Percentiles rank a stretch among this genome's conserved stretches.
Conservation (phyloP, 2,797 vertebrate genomes). For the Ctenosaura bakeri region DNA sequence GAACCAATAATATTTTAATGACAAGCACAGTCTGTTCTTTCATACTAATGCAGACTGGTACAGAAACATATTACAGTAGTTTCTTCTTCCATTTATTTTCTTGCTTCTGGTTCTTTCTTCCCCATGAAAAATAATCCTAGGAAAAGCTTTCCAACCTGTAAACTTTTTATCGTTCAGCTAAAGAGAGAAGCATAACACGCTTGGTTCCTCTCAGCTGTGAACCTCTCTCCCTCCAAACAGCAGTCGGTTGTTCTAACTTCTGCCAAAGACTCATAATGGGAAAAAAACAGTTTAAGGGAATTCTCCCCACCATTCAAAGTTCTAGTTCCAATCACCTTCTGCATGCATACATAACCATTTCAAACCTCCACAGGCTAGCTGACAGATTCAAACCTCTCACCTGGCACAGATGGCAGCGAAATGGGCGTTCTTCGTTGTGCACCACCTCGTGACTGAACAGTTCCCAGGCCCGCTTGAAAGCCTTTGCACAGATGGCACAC, state of each 20-base stretch:
- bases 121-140: neutral
- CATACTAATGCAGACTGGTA: neutral
- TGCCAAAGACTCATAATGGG: neutral
- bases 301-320: neutral
- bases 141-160: neutral
- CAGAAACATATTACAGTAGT: neutral
- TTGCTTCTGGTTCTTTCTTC: neutral
- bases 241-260: neutral
- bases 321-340: neutral
- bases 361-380: neutral
- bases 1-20: neutral
- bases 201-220: conserved; percentile 6
- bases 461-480: conserved; percentile 73
- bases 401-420: conserved; percentile 62
- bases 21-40: neutral
- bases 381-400: neutral
- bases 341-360: neutral
- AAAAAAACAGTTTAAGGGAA: neutral
- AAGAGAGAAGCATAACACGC: neutral
- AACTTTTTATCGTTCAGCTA: neutral
- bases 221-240: neutral
- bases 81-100: neutral
- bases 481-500: conserved; percentile 53
- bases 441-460: conserved; percentile 74
- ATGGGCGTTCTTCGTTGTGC: conserved; percentile 70